A percentile compares a stretch with the other conserved stretches of the same genome.
These are phyloP conservation scores for Cynoglossus semilaevis DNA, from an alignment of 2,113 vertebrate genomes.

Conservation along the genomic window DNA sequence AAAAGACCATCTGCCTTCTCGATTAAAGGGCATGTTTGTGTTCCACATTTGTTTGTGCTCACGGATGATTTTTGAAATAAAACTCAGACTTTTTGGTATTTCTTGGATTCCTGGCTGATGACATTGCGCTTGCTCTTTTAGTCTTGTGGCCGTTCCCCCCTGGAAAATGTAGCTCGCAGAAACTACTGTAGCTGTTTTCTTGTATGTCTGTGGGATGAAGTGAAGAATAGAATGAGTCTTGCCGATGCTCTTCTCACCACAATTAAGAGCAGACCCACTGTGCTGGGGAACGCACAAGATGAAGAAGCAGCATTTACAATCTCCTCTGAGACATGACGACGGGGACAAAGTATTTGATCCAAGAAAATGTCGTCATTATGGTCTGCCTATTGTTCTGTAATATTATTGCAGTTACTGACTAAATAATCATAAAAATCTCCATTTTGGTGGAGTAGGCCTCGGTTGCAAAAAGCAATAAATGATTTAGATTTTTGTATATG, in stretches of 20 bases:
- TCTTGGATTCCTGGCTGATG: slow-evolving; percentile 71
- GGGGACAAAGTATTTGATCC: slow-evolving; percentile 36
- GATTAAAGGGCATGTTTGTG: slow-evolving; percentile 68
- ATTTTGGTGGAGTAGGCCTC: slow-evolving; percentile 5
- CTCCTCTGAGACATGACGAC: slow-evolving; percentile 47
- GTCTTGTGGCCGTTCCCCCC: slow-evolving; percentile 65
- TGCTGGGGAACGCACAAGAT: slow-evolving; percentile 55
- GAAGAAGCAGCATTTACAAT: slow-evolving; percentile 49
- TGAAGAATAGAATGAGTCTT: slow-evolving; percentile 70
- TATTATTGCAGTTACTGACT: slow-evolving; percentile 29
- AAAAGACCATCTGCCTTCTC: slow-evolving; percentile 63
- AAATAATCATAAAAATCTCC: slow-evolving; percentile 24
- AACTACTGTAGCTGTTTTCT: slow-evolving; percentile 69
- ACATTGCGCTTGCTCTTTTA: slow-evolving; percentile 62
- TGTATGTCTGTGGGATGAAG: slow-evolving; percentile 67
- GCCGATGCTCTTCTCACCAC: slow-evolving; percentile 61
- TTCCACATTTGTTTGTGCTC: slow-evolving; percentile 73
- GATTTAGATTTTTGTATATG: slow-evolving; percentile 2
- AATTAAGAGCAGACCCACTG: slow-evolving; percentile 71
- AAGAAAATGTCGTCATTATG: slow-evolving; percentile 51
- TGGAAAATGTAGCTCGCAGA: slow-evolving; percentile 70
- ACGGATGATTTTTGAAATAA: slow-evolving; percentile 69
- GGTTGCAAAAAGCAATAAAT: neutral
- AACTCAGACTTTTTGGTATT: slow-evolving; percentile 75
- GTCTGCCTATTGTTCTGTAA: slow-evolving; percentile 39